Evolutionary conservation across 2,797 vertebrate species (phyloP).

Genomic region (Hyperoplus immaculatus): DNA sequence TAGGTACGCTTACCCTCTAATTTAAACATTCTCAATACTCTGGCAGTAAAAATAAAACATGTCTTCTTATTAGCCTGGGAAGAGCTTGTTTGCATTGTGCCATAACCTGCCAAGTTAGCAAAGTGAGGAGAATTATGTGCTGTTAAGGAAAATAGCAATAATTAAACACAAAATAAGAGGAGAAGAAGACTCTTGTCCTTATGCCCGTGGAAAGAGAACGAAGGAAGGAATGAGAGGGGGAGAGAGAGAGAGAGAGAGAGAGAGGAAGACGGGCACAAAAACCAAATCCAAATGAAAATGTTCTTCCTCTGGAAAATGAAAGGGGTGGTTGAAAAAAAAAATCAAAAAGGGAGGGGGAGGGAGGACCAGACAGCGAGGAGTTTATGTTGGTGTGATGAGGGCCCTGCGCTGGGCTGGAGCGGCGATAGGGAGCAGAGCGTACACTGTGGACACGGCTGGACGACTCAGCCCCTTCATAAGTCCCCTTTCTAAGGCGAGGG

Average conservation of each 20-base stretch:
- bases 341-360: slow-evolving; percentile 47
- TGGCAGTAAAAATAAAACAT: slow-evolving; percentile 56
- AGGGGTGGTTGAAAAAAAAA: slow-evolving; percentile 64
- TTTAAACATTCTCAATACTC: slow-evolving; percentile 74
- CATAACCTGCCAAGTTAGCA: slow-evolving; percentile 70
- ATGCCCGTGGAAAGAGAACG: slow-evolving; percentile 69
- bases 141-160: slow-evolving; percentile 80
- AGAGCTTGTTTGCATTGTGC: slow-evolving; percentile 73
- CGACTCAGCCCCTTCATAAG: slow-evolving; percentile 68
- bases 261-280: slow-evolving; percentile 71
- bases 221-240: slow-evolving; percentile 41
- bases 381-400: slow-evolving; percentile 82
- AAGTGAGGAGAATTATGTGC: slow-evolving; percentile 79
- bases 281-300: slow-evolving; percentile 84
- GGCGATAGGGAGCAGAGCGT: slow-evolving; percentile 66
- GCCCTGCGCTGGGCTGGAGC: slow-evolving; percentile 78
- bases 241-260: slow-evolving; percentile 46
- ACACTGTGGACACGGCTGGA: slow-evolving; percentile 74
- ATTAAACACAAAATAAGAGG: slow-evolving; percentile 79
- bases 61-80: slow-evolving; percentile 68
- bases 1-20: slow-evolving; percentile 75
- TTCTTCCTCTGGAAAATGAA: slow-evolving; percentile 83
- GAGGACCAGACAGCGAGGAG: slow-evolving; percentile 75
- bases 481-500: slow-evolving; percentile 74
- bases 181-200: slow-evolving; percentile 70